phyloP scores from a whole-genome alignment of 2,888 invertebrate genomes.

The Harpagoxenus sublaevis region DNA sequence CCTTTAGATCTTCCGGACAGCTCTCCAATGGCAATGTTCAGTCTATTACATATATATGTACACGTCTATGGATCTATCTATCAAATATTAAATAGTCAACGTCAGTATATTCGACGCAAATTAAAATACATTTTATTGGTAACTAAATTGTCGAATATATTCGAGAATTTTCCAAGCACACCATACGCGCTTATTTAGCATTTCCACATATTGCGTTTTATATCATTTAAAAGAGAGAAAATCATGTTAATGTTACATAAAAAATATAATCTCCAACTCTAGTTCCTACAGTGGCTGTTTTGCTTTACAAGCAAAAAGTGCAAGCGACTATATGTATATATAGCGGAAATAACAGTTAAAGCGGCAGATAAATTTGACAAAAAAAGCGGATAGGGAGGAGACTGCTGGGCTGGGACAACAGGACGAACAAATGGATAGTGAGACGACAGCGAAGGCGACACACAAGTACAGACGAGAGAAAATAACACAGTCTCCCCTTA shows the following conservation, averaged over 20 bases:
- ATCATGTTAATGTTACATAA: neutral
- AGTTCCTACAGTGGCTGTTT: neutral
- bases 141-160: conserved; percentile 7
- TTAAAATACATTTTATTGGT: neutral
- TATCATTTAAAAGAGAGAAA: neutral
- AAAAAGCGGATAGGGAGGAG: conserved; percentile 57
- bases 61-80: too few species aligned
- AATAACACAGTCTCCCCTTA: conserved; percentile 56
- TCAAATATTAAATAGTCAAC: neutral
- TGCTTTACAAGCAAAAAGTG: conserved; percentile 63
- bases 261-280: conserved; percentile 10
- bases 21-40: too few species aligned
- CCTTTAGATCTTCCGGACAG: too few species aligned
- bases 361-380: conserved; percentile 69
- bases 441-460: conserved; percentile 35
- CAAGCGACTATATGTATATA: neutral
- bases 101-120: neutral
- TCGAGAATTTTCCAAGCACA: neutral
- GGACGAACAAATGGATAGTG: conserved; percentile 23
- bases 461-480: conserved; percentile 63
- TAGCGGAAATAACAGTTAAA: conserved; percentile 50
- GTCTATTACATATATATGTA: too few species aligned
- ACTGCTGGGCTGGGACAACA: conserved; percentile 8
- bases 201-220: neutral
- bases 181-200: too few species aligned